Evolutionary conservation across 2,888 invertebrate genomes (phyloP).

Genomic region (Diplazon laetatorius): DNA sequence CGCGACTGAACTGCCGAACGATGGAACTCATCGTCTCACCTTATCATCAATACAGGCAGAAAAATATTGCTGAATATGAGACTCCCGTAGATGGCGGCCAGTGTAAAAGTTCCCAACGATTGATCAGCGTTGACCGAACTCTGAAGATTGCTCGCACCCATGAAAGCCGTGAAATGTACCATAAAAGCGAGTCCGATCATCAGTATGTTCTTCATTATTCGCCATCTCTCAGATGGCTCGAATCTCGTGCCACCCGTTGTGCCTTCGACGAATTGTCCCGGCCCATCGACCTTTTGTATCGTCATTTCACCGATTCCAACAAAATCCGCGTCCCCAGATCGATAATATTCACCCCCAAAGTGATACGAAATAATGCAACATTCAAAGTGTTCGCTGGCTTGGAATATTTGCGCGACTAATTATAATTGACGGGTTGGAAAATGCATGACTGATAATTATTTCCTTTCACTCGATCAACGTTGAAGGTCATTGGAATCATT

Average conservation of each 20-base stretch:
- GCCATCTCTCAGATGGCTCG: slow-evolving; percentile 86
- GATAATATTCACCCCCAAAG: not conserved
- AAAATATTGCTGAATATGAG: slow-evolving; percentile 95
- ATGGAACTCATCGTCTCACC: slow-evolving; percentile 84
- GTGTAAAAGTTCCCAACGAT: slow-evolving; percentile 92
- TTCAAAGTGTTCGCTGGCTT: too few relatives aligned
- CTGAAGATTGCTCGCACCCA: slow-evolving; percentile 91
- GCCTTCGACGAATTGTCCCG: slow-evolving; percentile 71
- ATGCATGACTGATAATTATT: too few relatives aligned
- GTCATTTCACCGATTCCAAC: too few relatives aligned
- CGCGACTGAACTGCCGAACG: too few relatives aligned
- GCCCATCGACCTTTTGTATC: slow-evolving; percentile 54
- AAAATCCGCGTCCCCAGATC: too few relatives aligned
- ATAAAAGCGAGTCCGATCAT: slow-evolving; percentile 94
- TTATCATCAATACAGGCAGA: slow-evolving; percentile 92
- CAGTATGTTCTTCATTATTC: slow-evolving; percentile 93
- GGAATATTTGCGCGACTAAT: too few relatives aligned
- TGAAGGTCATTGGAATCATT: too few relatives aligned
- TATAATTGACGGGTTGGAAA: too few relatives aligned
- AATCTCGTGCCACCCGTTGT: slow-evolving; percentile 66
- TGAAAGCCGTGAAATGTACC: slow-evolving; percentile 96
- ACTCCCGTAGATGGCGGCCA: slow-evolving; percentile 94
- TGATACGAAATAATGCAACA: too few relatives aligned
- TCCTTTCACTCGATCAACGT: too few relatives aligned
- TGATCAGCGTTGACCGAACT: slow-evolving; percentile 93